phyloP scores from a whole-genome alignment of 2,113 vertebrate genomes.

The Pollachius pollachius region DNA sequence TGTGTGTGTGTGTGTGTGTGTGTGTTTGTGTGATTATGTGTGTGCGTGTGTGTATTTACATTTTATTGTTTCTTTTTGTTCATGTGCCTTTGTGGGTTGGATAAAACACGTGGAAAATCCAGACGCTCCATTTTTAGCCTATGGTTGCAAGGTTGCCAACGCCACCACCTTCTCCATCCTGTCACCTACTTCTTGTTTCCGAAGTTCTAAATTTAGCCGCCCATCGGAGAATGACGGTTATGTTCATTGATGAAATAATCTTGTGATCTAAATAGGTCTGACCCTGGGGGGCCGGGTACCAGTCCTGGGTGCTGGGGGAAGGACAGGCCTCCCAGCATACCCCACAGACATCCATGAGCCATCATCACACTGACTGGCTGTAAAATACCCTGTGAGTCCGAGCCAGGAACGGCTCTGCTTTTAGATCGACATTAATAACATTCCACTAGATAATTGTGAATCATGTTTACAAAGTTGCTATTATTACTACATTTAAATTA shows the following conservation, averaged over 20 bases:
- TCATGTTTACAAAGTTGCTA: too few species aligned
- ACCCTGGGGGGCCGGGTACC: background rate
- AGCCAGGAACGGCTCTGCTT: background rate
- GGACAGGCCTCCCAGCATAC: background rate
- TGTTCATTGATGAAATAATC: slow-evolving; percentile 13
- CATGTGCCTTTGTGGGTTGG: too few species aligned
- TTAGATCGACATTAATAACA: background rate
- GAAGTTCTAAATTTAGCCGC: slow-evolving; percentile 47
- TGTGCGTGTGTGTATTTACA: too few species aligned
- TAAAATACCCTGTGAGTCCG: background rate
- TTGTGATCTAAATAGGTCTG: slow-evolving; percentile 13
- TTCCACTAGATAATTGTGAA: background rate
- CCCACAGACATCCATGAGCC: background rate
- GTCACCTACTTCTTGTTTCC: slow-evolving; percentile 45
- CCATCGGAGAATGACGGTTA: slow-evolving; percentile 6
- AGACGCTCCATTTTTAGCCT: too few species aligned
- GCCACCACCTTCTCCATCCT: slow-evolving; percentile 30
- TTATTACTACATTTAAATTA: too few species aligned
- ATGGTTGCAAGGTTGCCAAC: too few species aligned
- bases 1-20: too few species aligned
- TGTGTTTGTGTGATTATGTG: too few species aligned
- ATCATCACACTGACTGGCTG: slow-evolving; percentile 11
- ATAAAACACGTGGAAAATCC: too few species aligned
- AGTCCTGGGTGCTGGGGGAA: background rate
- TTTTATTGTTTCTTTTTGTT: too few species aligned